Evolutionary conservation across 2,797 vertebrate species (phyloP).

Genomic region (Gambusia yucatana): DNA sequence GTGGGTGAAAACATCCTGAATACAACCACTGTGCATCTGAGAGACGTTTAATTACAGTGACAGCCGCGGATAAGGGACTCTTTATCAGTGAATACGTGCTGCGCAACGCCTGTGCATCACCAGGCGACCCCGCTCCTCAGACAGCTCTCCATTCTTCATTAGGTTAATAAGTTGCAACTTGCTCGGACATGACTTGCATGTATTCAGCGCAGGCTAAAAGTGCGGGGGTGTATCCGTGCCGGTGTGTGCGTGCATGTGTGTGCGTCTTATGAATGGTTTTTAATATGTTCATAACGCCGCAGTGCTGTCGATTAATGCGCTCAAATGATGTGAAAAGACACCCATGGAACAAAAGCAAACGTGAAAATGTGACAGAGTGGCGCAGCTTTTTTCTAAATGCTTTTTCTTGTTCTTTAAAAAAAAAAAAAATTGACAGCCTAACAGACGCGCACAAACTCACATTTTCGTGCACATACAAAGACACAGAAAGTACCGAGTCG

Average conservation of each 20-base stretch:
- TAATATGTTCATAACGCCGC: conserved; percentile 28
- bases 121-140: conserved; percentile 13
- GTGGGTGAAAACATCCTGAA: neutral
- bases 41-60: conserved; percentile 11
- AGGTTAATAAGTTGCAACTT: conserved; percentile 60
- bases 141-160: conserved; percentile 17
- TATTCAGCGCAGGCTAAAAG: conserved; percentile 58
- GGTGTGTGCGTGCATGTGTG: conserved; percentile 48
- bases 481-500: conserved; percentile 4
- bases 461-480: conserved; percentile 19
- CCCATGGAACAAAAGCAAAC: neutral
- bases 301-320: neutral
- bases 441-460: conserved; percentile 44
- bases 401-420: conserved; percentile 29
- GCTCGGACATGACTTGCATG: conserved; percentile 75
- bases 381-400: conserved; percentile 69
- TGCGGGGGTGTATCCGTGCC: conserved; percentile 77
- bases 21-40: neutral
- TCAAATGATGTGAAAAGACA: neutral
- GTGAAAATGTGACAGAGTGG: conserved; percentile 29
- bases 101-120: conserved; percentile 64
- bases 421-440: conserved; percentile 23
- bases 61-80: conserved; percentile 10
- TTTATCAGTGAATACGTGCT: conserved; percentile 43
- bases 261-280: conserved; percentile 30